Conservation (phyloP, 2,113 vertebrate species). For the Diphyllodes magnificus region DNA sequence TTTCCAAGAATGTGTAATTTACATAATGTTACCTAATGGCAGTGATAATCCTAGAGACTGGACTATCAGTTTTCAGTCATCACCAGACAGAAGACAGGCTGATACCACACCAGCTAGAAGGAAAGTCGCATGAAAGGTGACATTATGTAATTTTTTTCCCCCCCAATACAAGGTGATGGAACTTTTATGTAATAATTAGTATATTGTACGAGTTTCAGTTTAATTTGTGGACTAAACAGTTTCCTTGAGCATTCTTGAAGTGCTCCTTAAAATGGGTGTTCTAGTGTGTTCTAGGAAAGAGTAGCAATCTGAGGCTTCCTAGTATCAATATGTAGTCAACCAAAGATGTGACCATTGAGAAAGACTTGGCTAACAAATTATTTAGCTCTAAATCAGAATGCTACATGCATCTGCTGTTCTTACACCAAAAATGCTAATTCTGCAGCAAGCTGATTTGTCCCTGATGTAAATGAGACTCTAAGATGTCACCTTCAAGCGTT, state of each 20-base stretch:
- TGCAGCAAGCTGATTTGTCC: not conserved
- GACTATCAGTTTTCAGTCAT: not conserved
- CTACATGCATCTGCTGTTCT: not conserved
- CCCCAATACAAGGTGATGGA: not conserved
- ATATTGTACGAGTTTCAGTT: not conserved
- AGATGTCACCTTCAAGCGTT: not conserved
- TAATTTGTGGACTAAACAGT: not conserved
- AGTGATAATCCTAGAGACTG: not conserved
- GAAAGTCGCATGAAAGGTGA: not conserved
- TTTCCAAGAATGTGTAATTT: not conserved
- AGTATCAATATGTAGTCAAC: not conserved
- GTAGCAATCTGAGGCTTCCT: not conserved
- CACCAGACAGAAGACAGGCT: not conserved
- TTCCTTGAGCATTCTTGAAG: not conserved
- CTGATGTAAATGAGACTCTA: not conserved
- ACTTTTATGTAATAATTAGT: not conserved
- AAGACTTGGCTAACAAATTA: not conserved
- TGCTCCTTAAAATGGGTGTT: not conserved
- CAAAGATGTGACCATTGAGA: not conserved
- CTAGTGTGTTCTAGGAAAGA: not conserved
- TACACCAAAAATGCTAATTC: not conserved
- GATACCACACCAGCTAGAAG: not conserved
- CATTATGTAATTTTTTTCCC: not conserved
- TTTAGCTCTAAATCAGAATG: not conserved
- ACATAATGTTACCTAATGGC: not conserved